phyloP scores from a whole-genome alignment of 2,888 invertebrate genomes.

The Platycheirus rosarum region DNA sequence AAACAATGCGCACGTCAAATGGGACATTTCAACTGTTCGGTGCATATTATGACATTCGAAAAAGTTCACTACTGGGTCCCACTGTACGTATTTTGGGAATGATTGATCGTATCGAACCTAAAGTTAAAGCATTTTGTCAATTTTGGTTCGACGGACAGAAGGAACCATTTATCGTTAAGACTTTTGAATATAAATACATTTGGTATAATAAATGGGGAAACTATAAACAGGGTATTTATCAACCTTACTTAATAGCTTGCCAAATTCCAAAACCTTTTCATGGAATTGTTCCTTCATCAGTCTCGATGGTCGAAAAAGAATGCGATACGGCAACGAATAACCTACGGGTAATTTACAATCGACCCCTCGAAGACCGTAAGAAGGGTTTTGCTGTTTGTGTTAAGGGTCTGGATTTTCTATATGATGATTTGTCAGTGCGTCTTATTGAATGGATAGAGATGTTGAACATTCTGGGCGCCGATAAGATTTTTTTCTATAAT shows the following conservation, averaged over 20 bases:
- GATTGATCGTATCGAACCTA: conserved; percentile 94
- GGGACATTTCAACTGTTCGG: conserved; percentile 96
- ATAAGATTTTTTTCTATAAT: conserved; percentile 95
- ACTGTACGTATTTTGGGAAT: conserved; percentile 93
- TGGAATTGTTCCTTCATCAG: conserved; percentile 89
- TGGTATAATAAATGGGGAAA: conserved; percentile 98
- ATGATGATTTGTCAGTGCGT: conserved; percentile 94
- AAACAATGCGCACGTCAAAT: conserved; percentile 90
- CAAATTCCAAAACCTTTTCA: conserved; percentile 90
- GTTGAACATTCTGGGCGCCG: conserved; percentile 92
- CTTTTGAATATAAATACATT: conserved; percentile 95
- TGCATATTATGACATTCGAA: conserved; percentile 93
- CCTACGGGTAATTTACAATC: conserved; percentile 91
- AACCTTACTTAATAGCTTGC: conserved; percentile 95
- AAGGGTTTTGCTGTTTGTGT: conserved; percentile 96
- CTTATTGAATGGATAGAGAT: conserved; percentile 97
- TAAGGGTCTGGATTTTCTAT: conserved; percentile 95
- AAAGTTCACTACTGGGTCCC: conserved; percentile 90
- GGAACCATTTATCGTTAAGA: conserved; percentile 91
- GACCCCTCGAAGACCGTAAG: conserved; percentile 85
- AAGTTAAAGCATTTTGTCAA: conserved; percentile 91
- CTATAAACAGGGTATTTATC: conserved; percentile 94
- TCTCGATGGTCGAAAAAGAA: conserved; percentile 92
- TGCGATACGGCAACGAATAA: conserved; percentile 94
- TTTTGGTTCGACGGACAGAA: conserved; percentile 94